Base-by-base conservation (phyloP, 1,140 invertebrate genomes). In the Saccostrea glomerata region DNA sequence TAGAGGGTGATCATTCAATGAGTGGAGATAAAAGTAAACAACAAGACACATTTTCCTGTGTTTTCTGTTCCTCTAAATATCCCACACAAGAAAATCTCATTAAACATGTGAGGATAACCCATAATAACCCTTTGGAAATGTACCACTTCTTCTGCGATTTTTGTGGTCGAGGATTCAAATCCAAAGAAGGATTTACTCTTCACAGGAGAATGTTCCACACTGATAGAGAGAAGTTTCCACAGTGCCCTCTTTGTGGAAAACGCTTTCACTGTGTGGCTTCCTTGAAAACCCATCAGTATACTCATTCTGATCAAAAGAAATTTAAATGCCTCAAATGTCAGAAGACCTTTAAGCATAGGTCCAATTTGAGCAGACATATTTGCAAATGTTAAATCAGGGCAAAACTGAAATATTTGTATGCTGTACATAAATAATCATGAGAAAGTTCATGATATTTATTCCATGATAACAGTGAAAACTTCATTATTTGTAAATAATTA, bases 91-190 rank as follows among this genome's bases (percentile, higher is more conserved):
- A 56, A n/a, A 20, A 55, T 6, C 47, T 84, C 15, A 84, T 25
- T 15, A 56, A 55, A 84, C 82, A 84, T 55, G 40, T 84, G n/a
- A 20, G 17, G 47, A 54, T 55, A 6, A 55, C 17, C 47, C 82
- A 84, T 54, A 56, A 56, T 25, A 84, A 84, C 47, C 54, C 54
- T 84, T 17, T 47, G n/a, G 82, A 56, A 84, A 84, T 40, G 4
- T 54, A 84, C 54, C 54, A 20, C 23, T n/a, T n/a, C 30, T 84
- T 9, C 20, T 84, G 82, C 55, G 82, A 84, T 30, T 84, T 55
- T 55, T 84, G 82, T 84, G 82, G 82, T 23, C 17, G 82, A 13
- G 82, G 82, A 84, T 84, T 84, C n/a, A 84, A 84, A 36, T 84
- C 82, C 17, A 84, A 56, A 55, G 82, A 84, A 84, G 82, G 82